Evolutionary conservation across 2,888 invertebrate genomes (phyloP).

Genomic region (Notodonta ziczac): DNA sequence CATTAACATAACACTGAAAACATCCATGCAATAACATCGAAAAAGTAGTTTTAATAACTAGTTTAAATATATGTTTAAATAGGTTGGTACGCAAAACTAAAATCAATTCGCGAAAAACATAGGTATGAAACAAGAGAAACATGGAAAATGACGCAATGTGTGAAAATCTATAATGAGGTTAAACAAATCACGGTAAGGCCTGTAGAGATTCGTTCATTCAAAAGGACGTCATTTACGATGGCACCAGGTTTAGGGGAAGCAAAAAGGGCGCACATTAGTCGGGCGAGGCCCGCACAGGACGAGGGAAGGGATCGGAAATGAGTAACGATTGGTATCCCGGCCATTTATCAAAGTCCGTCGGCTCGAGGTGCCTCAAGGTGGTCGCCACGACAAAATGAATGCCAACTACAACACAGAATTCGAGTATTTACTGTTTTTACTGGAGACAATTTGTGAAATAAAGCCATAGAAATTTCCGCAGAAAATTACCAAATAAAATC

Average conservation of each 20-base stretch:
- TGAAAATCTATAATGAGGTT: conserved; percentile 28
- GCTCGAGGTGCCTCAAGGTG: conserved; percentile 58
- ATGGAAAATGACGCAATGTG: conserved; percentile 22
- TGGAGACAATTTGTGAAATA: too few relatives aligned
- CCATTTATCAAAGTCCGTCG: conserved; percentile 78
- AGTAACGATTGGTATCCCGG: conserved; percentile 73
- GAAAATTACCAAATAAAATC: too few relatives aligned
- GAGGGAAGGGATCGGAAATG: conserved; percentile 72
- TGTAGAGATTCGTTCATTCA: conserved; percentile 43
- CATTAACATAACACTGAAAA: conserved; percentile 27
- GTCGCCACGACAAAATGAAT: conserved; percentile 61
- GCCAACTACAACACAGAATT: conserved; percentile 46
- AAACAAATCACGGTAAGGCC: conserved; percentile 36
- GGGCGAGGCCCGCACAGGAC: conserved; percentile 53
- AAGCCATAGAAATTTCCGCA: too few relatives aligned
- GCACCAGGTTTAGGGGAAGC: conserved; percentile 49
- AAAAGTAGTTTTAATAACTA: conserved; percentile 15
- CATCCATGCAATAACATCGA: conserved; percentile 40
- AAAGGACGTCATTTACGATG: conserved; percentile 50
- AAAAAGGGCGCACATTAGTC: conserved; percentile 65
- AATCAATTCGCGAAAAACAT: conserved; percentile 29
- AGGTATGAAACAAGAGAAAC: conserved; percentile 27
- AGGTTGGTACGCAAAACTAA: conserved; percentile 18
- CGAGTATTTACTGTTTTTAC: not conserved
- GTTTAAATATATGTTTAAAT: conserved; percentile 28